These are phyloP conservation scores for Drosophila sp. DNA, from an alignment of 1,140 invertebrate species.

Conservation along the genomic window DNA sequence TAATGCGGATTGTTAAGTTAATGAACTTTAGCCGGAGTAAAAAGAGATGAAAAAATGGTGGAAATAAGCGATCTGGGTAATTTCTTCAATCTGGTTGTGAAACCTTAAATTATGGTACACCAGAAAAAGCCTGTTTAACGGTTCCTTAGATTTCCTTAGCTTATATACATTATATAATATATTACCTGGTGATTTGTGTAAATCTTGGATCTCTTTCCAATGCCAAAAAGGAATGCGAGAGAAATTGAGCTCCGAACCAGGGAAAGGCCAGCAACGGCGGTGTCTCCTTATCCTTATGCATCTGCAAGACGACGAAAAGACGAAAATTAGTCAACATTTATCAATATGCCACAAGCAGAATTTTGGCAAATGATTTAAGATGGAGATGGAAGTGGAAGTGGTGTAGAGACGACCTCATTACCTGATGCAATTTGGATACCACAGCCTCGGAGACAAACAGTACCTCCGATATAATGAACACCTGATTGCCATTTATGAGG, in stretches of 20 bases:
- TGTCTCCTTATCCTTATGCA: conserved; percentile 86
- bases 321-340: neutral
- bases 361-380: neutral
- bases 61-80: too few species aligned
- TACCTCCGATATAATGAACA: conserved; percentile 86
- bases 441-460: conserved; percentile 86
- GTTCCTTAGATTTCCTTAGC: too few species aligned
- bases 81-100: too few species aligned
- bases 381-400: neutral
- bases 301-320: conserved; percentile 42
- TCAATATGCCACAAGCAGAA: neutral
- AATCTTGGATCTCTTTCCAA: conserved; percentile 85
- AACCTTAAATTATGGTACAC: too few species aligned
- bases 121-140: too few species aligned
- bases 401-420: conserved; percentile 42
- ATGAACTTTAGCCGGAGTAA: too few species aligned
- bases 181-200: conserved; percentile 84
- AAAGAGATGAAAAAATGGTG: too few species aligned
- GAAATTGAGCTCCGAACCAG: conserved; percentile 86
- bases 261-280: conserved; percentile 86
- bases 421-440: conserved; percentile 85
- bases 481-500: conserved; percentile 85
- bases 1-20: too few species aligned
- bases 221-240: conserved; percentile 86
- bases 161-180: too few species aligned